Evolutionary conservation across 2,888 invertebrate genomes (phyloP).

Genomic region (Xanthia icteritia): DNA sequence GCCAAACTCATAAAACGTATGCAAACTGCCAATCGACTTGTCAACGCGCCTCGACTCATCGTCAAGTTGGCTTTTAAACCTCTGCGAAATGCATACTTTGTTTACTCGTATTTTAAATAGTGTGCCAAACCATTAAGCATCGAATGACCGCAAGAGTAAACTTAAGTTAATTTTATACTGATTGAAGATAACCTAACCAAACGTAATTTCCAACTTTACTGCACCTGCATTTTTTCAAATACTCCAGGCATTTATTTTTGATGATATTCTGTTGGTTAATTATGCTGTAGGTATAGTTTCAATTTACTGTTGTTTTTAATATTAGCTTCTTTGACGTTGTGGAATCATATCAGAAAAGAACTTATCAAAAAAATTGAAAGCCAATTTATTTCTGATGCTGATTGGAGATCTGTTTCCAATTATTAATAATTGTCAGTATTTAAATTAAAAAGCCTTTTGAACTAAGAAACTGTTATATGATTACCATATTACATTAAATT

Average conservation of each 20-base stretch:
- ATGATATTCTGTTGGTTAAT: conserved; percentile 8
- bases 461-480: conserved; percentile 10
- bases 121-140: conserved; percentile 81
- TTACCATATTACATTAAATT: conserved; percentile 15
- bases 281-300: neutral
- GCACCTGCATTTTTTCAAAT: conserved; percentile 8
- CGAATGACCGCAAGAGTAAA: conserved; percentile 69
- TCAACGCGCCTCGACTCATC: conserved; percentile 79
- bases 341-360: conserved; percentile 78
- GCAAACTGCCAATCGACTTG: conserved; percentile 85
- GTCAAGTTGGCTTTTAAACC: conserved; percentile 75
- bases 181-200: conserved; percentile 12
- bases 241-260: neutral
- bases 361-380: conserved; percentile 73
- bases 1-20: conserved; percentile 85
- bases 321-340: conserved; percentile 69
- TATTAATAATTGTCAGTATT: conserved; percentile 37
- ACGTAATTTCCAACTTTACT: conserved; percentile 7
- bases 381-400: conserved; percentile 71
- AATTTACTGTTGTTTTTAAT: neutral
- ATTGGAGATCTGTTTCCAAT: conserved; percentile 54
- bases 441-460: conserved; percentile 9
- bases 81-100: conserved; percentile 78
- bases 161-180: conserved; percentile 31
- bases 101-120: conserved; percentile 78